Conservation (phyloP, 2,888 invertebrate species). For the Rhingia campestris region DNA sequence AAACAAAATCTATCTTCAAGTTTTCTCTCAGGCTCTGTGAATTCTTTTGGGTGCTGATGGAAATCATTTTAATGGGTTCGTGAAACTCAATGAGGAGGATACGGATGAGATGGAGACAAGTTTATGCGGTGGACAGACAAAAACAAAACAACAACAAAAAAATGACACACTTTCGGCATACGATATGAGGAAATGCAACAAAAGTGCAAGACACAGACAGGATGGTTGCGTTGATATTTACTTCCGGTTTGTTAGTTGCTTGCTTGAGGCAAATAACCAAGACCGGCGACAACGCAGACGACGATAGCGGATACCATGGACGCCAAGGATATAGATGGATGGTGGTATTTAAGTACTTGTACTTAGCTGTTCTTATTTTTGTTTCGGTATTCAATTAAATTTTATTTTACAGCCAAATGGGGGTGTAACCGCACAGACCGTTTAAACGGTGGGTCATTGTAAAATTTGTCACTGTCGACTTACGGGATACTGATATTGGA, state of each 20-base stretch:
- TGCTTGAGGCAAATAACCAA: conserved; percentile 23
- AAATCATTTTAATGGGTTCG: conserved; percentile 64
- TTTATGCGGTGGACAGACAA: not conserved
- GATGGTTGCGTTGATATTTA: conserved; percentile 25
- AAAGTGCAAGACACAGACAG: conserved; percentile 3
- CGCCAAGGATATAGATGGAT: conserved; percentile 19
- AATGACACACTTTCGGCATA: not conserved
- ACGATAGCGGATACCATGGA: not conserved
- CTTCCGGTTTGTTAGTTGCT: conserved; percentile 53
- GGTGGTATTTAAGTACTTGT: conserved; percentile 16
- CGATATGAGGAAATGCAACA: conserved; percentile 21
- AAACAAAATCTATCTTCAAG: conserved; percentile 10
- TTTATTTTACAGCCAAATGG: conserved; percentile 19
- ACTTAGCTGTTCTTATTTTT: conserved; percentile 3
- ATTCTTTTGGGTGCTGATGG: conserved; percentile 31
- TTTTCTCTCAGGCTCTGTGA: not conserved
- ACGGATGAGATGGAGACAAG: not conserved
- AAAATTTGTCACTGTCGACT: conserved; percentile 1
- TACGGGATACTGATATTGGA: conserved; percentile 6
- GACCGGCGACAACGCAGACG: not conserved
- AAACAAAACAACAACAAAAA: not conserved
- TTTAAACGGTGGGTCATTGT: conserved; percentile 1
- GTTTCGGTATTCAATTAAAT: conserved; percentile 29
- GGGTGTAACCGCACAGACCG: not conserved
- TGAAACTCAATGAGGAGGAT: conserved; percentile 44